These are phyloP conservation scores for Tricholauxania praeusta DNA, from an alignment of 2,888 invertebrate species.

Conservation along the genomic window DNA sequence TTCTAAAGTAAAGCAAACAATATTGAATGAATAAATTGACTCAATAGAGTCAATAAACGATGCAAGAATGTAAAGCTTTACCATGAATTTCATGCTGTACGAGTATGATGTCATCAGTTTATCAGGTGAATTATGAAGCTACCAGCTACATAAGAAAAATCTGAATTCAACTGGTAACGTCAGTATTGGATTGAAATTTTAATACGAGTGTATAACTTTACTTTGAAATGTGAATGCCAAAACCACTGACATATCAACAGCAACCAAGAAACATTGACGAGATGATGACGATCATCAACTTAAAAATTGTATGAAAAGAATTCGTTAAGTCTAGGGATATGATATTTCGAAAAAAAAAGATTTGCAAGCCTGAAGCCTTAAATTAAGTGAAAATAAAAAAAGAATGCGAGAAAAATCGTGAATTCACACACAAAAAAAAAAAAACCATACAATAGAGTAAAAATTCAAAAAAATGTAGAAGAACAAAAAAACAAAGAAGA, in stretches of 20 bases:
- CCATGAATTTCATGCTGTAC: neutral
- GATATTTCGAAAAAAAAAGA: conserved; percentile 10
- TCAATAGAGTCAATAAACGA: neutral
- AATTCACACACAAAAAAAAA: conserved; percentile 18
- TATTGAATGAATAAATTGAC: neutral
- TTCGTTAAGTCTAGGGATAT: neutral
- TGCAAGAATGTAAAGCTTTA: neutral
- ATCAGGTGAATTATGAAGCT: conserved; percentile 32
- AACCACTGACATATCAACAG: conserved; percentile 18
- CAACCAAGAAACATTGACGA: conserved; percentile 16
- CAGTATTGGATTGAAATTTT: neutral
- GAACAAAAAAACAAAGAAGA: conserved; percentile 10
- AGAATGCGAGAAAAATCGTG: conserved; percentile 8
- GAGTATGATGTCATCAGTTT: conserved; percentile 29
- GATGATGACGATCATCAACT: conserved; percentile 24
- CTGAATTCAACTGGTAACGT: neutral
- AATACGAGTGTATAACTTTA: neutral
- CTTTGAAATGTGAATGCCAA: conserved; percentile 13
- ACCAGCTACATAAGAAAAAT: neutral
- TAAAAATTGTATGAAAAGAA: neutral
- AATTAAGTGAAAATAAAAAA: neutral
- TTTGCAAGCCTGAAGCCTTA: conserved; percentile 2
- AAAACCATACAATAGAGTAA: conserved; percentile 24
- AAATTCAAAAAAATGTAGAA: neutral
- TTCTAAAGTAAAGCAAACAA: conserved; percentile 7